A percentile compares a stretch with the other conserved stretches of the same genome.
phyloP scores from a whole-genome alignment of 2,797 vertebrate genomes.

The Sandelia bainsii region DNA sequence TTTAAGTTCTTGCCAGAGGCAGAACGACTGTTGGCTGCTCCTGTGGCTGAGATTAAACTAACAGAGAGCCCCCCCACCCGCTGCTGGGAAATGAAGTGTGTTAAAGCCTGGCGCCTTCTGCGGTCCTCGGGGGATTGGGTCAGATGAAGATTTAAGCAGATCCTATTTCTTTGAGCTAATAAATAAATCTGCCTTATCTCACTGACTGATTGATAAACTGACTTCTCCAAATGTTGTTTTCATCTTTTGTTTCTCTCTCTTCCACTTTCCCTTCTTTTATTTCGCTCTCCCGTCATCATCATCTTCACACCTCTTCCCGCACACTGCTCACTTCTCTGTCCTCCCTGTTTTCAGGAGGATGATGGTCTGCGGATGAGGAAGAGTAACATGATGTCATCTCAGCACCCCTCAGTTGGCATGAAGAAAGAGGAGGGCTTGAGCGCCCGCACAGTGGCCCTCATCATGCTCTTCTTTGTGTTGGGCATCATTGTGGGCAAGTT shows the following conservation, averaged over 20 bases:
- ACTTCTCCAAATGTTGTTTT: constrained; percentile 19
- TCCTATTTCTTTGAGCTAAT: constrained; percentile 69
- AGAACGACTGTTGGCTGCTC: constrained; percentile 77
- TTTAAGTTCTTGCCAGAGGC: constrained; percentile 73
- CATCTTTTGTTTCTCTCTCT: constrained; percentile 16
- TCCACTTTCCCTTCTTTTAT: constrained; percentile 7
- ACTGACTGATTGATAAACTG: constrained; percentile 54
- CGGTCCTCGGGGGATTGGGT: constrained; percentile 54
- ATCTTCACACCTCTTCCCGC: background rate
- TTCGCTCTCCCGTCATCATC: constrained; percentile 8
- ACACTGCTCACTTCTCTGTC: constrained; percentile 8
- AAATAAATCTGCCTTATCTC: constrained; percentile 64
- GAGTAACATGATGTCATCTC: constrained; percentile 86
- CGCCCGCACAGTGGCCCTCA: constrained; percentile 90
- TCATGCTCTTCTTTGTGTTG: constrained; percentile 95
- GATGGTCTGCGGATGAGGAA: constrained; percentile 96
- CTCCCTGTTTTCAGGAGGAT: constrained; percentile 86
- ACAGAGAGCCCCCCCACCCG: constrained; percentile 73
- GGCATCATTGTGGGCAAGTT: constrained; percentile 97
- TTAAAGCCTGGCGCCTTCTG: constrained; percentile 77
- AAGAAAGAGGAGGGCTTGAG: constrained; percentile 94
- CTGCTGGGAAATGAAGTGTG: constrained; percentile 82
- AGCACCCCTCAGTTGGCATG: constrained; percentile 83
- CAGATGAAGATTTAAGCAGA: constrained; percentile 70
- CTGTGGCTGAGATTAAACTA: constrained; percentile 78